Base-by-base conservation (phyloP, 2,888 invertebrate genomes). In the Siphlonurus alternatus region DNA sequence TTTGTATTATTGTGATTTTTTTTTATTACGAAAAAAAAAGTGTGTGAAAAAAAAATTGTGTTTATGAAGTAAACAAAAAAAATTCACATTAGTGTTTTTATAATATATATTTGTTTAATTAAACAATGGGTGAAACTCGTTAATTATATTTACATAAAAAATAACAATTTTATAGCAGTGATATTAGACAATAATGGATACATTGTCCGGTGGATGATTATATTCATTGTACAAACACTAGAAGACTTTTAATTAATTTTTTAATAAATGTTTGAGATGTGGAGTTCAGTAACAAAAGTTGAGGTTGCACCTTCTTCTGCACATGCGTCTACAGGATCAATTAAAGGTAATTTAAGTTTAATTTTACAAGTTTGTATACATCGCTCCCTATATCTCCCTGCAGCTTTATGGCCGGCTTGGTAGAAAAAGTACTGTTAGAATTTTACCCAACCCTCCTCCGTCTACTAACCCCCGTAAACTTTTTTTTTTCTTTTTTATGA, bases 271-370 rank as follows among this genome's bases (percentile, higher is more conserved):
- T 64, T 60, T 60, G 64, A 64, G 15, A 64, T 64, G 64, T 64
- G 64, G 64, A 64, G 64, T 61, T 64, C 64, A 24, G 64, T 64
- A 25, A 64, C 64, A n/a, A 64, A 64, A 60, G 64, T 64, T 56
- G 64, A 64, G 61, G 64, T 64, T 60, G 60, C 64, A 19, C 64
- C 59, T 20, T 64, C 64, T 53, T 56, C 56, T 20, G 56, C 56
- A 18, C 64, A 64, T 20, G 60, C 64, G 19, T 51, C 64, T 19
- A 51, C 64, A 19, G 64, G 64, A 61, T 64, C 64, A 38, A 64
- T 64, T 53, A 64, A 64, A 64, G 64, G 64, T 64, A 64, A 56
- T 56, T 56, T 7, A 20, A 20, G 56, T 56, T 56, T 56, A n/a
- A 22, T 38, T 38, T 10, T 38, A n/a, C n/a, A n/a, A n/a, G n/a